Percentiles rank a stretch among this genome's conserved stretches.
phyloP scores from a whole-genome alignment of 2,113 vertebrate genomes.

The Brachyhypopomus occidentalis region DNA sequence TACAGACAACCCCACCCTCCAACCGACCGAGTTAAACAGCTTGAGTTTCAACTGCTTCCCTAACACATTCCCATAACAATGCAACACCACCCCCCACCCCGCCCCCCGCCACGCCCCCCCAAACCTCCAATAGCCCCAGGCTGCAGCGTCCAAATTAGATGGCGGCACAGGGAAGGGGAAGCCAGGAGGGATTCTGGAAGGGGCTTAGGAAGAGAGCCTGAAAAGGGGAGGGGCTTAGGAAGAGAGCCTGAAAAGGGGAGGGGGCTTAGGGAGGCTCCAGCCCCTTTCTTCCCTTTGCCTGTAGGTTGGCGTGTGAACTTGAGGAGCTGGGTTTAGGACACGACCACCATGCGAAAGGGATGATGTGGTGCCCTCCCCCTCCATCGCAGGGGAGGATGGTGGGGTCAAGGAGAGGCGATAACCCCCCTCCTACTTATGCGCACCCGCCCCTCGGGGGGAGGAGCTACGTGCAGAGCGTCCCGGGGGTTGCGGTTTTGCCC shows the following conservation, averaged over 20 bases:
- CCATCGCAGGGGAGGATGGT: too few relatives aligned
- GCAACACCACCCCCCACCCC: not conserved
- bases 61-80: not conserved
- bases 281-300: constrained; percentile 61
- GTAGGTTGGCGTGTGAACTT: constrained; percentile 57
- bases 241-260: constrained; percentile 49
- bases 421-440: constrained; percentile 56
- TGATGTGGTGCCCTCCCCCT: too few relatives aligned
- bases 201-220: not conserved
- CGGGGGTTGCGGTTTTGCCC: constrained; percentile 67
- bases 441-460: constrained; percentile 67
- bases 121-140: too few relatives aligned
- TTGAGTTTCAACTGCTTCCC: constrained; percentile 28
- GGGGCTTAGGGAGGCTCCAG: constrained; percentile 78
- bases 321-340: constrained; percentile 73
- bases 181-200: not conserved
- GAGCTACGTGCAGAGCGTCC: constrained; percentile 73
- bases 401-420: too few relatives aligned
- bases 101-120: too few relatives aligned
- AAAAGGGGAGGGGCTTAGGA: constrained; percentile 69
- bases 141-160: too few relatives aligned
- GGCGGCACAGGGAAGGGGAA: too few relatives aligned
- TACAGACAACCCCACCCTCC: constrained; percentile 71
- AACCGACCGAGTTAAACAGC: not conserved
- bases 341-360: constrained; percentile 50